Percentiles rank a stretch among this genome's conserved stretches.
These are phyloP conservation scores for Phoeniculus purpureus DNA, from an alignment of 2,797 vertebrate species.

Conservation along the genomic window DNA sequence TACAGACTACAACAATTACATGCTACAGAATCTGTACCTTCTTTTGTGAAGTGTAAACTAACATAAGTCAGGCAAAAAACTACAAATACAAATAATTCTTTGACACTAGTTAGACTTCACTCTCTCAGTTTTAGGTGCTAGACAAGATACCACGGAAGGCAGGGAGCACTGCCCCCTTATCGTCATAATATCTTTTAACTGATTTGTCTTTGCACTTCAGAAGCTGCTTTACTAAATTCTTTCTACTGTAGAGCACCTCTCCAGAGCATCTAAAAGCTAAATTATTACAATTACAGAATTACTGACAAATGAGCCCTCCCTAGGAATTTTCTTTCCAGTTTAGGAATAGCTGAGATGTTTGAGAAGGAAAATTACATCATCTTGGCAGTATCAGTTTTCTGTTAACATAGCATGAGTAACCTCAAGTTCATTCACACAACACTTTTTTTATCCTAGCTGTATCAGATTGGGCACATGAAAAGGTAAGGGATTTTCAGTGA, in stretches of 20 bases:
- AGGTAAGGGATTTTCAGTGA: neutral
- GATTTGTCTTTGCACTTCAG: neutral
- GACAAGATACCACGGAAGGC: neutral
- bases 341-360: neutral
- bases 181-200: neutral
- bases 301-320: neutral
- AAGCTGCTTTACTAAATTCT: neutral
- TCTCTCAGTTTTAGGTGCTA: neutral
- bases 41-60: neutral
- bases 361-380: neutral
- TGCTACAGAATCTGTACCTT: neutral
- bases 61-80: neutral
- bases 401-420: neutral
- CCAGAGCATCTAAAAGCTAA: neutral
- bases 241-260: neutral
- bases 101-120: neutral
- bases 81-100: neutral
- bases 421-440: neutral
- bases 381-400: neutral
- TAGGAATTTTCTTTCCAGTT: neutral
- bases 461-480: neutral
- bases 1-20: neutral
- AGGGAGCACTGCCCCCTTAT: neutral
- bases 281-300: neutral
- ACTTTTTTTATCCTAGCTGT: neutral